Evolutionary conservation across 37 sponge, comb jelly and placozoan genomes (phyloP).

Genomic region (Geodia barretti): DNA sequence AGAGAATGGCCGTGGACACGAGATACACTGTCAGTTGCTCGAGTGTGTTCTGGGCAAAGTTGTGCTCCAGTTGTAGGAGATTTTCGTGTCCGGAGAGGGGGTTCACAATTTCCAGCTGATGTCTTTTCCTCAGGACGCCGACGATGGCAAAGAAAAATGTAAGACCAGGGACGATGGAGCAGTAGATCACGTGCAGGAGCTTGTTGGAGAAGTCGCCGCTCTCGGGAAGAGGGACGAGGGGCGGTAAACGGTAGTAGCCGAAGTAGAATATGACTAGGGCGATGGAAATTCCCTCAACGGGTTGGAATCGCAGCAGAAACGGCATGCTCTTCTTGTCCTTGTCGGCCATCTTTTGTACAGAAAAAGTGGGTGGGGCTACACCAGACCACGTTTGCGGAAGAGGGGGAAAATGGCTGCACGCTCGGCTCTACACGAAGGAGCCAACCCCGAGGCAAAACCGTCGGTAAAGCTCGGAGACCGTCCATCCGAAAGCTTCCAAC

Average conservation of each 20-base stretch:
- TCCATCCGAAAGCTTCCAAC: too few relatives aligned
- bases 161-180: conserved; percentile 2
- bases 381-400: too few relatives aligned
- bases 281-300: neutral
- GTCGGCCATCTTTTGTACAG: neutral
- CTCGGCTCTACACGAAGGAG: too few relatives aligned
- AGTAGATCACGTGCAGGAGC: conserved; percentile 18
- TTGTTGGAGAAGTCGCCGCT: neutral
- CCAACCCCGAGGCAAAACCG: too few relatives aligned
- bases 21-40: conserved; percentile 38
- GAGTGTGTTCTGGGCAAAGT: conserved; percentile 47
- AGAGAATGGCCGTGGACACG: conserved; percentile 3
- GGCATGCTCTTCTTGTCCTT: neutral
- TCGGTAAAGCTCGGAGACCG: too few relatives aligned
- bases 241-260: neutral
- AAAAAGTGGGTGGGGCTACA: neutral
- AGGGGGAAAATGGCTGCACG: too few relatives aligned
- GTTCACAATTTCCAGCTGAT: neutral
- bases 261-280: neutral
- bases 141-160: conserved; percentile 13
- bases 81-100: conserved; percentile 60
- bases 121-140: conserved; percentile 4
- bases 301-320: neutral
- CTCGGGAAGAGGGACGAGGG: conserved; percentile 15
- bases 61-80: conserved; percentile 38